These are phyloP conservation scores for Cotesia vestalis DNA, from an alignment of 1,140 invertebrate species.

Conservation along the genomic window DNA sequence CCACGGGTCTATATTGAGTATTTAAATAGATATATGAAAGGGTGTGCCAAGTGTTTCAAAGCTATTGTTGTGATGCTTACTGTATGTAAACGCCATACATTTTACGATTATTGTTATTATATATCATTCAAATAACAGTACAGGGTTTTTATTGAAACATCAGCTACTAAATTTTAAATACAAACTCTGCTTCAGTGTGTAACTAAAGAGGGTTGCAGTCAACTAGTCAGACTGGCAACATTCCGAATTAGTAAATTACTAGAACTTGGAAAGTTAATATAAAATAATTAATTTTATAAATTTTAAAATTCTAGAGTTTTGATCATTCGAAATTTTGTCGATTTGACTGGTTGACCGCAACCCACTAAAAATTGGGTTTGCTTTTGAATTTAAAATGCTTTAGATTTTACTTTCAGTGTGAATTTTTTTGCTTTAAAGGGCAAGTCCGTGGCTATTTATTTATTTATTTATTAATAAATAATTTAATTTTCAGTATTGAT, in stretches of 20 bases:
- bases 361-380: too few species aligned
- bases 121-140: not conserved
- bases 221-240: too few species aligned
- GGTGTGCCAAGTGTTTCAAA: not conserved
- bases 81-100: too few species aligned
- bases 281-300: too few species aligned
- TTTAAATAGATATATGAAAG: conserved; percentile 47
- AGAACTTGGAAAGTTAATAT: too few species aligned
- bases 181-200: not conserved
- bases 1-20: conserved; percentile 61
- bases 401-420: too few species aligned
- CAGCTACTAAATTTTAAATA: conserved; percentile 2
- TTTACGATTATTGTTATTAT: too few species aligned
- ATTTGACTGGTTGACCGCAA: too few species aligned
- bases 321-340: too few species aligned
- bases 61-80: not conserved
- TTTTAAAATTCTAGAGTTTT: too few species aligned
- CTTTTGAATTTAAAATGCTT: too few species aligned
- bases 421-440: not conserved
- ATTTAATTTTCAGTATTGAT: not conserved
- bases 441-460: not conserved
- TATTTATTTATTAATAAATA: not conserved
- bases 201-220: not conserved
- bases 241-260: too few species aligned
- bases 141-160: not conserved